phyloP scores from a whole-genome alignment of 2,888 invertebrate genomes.

The Prosapia bicincta region DNA sequence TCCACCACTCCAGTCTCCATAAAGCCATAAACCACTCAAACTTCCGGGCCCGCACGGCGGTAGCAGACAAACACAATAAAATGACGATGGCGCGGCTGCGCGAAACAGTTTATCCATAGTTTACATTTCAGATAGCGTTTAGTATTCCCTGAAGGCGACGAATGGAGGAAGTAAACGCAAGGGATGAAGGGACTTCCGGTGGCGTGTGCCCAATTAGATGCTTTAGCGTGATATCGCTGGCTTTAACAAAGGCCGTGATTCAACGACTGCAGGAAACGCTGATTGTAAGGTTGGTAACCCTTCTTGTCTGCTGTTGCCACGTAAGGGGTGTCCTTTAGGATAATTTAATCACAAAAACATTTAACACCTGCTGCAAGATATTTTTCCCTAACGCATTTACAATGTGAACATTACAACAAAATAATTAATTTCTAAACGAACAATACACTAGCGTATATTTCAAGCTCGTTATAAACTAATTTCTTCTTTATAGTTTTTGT shows the following conservation, averaged over 20 bases:
- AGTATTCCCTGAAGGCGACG: background rate
- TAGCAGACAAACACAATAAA: background rate
- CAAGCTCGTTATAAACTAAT: too few species aligned
- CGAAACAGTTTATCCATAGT: background rate
- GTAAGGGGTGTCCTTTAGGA: too few species aligned
- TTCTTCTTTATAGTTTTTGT: too few species aligned
- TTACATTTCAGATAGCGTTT: background rate
- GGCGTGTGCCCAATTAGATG: constrained; percentile 2
- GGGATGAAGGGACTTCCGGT: background rate
- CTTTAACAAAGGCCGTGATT: background rate
- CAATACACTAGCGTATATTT: too few species aligned
- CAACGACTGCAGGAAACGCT: background rate
- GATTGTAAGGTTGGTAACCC: background rate
- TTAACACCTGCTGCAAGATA: too few species aligned
- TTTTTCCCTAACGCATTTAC: too few species aligned
- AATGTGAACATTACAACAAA: too few species aligned
- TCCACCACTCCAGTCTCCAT: background rate
- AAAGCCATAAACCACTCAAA: background rate
- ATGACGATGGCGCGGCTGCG: too few species aligned
- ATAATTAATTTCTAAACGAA: too few species aligned
- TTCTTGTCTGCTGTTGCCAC: background rate
- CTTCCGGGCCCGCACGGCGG: background rate
- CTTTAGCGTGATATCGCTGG: background rate
- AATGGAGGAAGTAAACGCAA: background rate
- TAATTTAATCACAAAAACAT: too few species aligned